These are phyloP conservation scores for Neodiprion lecontei DNA, from an alignment of 1,140 invertebrate genomes.

Conservation along the genomic window DNA sequence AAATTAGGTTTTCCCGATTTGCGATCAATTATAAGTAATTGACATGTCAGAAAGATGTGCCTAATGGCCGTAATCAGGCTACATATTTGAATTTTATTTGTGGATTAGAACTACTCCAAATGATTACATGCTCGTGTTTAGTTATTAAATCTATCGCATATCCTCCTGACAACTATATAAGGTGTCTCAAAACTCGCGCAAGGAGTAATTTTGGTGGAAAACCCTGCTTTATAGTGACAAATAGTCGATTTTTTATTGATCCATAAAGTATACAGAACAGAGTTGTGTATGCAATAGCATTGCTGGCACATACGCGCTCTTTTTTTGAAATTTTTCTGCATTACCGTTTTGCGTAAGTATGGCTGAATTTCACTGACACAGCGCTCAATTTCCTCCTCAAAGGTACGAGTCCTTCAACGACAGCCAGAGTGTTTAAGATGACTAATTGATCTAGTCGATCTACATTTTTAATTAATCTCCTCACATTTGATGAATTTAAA, in stretches of 20 bases:
- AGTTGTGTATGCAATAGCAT: conserved; percentile 25
- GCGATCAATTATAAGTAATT: no score
- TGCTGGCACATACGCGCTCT: conserved; percentile 18
- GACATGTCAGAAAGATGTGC: no score
- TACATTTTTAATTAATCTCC: conserved; percentile 39
- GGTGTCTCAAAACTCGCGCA: conserved; percentile 23
- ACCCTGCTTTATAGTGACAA: conserved; percentile 23
- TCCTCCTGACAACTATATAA: neutral
- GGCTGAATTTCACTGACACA: conserved; percentile 19
- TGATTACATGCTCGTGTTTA: no score
- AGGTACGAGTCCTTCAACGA: conserved; percentile 16
- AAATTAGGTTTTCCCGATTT: no score
- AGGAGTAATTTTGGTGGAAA: conserved; percentile 23
- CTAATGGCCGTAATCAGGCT: no score
- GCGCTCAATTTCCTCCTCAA: conserved; percentile 20
- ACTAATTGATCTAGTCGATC: conserved; percentile 29
- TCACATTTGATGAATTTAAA: conserved; percentile 38
- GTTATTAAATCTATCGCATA: no score
- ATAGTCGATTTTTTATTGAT: conserved; percentile 11
- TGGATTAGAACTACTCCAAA: no score
- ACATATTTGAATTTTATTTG: no score
- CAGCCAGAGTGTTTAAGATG: conserved; percentile 21
- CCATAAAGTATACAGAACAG: conserved; percentile 13
- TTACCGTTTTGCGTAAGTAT: conserved; percentile 19
- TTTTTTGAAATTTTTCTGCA: conserved; percentile 13